These are phyloP conservation scores for Tarsius wallacei DNA, from an alignment of 2,797 vertebrate genomes.

Conservation along the genomic window DNA sequence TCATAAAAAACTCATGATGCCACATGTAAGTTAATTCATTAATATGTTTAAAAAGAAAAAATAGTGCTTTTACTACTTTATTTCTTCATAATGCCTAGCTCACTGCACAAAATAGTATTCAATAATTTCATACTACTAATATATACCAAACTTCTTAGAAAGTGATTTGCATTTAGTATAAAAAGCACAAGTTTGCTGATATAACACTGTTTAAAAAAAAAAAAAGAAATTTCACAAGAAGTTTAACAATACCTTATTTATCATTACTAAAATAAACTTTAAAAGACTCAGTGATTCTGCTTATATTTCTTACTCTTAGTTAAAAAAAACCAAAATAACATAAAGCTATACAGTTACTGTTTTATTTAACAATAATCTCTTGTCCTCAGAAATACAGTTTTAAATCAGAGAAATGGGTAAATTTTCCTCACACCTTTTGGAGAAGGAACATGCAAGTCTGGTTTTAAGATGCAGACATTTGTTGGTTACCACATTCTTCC, in stretches of 20 bases:
- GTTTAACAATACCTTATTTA: neutral
- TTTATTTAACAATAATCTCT: neutral
- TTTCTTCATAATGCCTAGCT: neutral
- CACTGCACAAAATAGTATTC: neutral
- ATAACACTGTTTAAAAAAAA: neutral
- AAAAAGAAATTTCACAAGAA: neutral
- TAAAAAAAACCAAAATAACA: too few species aligned
- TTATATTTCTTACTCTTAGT: neutral
- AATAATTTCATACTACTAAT: neutral
- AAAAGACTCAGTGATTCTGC: neutral
- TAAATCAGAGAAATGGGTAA: neutral
- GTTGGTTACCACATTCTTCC: neutral
- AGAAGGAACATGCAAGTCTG: neutral
- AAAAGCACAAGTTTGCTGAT: neutral
- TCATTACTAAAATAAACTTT: slow-evolving; percentile 23
- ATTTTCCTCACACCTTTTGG: neutral
- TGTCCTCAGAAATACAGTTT: neutral
- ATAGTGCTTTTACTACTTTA: neutral
- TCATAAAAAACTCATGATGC: neutral
- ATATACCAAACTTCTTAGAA: neutral
- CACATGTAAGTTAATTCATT: neutral
- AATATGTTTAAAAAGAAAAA: neutral
- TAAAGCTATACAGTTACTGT: neutral
- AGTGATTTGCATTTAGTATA: slow-evolving; percentile 1
- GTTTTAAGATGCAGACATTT: neutral